A percentile compares a stretch with the other conserved stretches of the same genome.
These are phyloP conservation scores for Paramisgurnus dabryanus DNA, from an alignment of 2,113 vertebrate species.

Conservation along the genomic window DNA sequence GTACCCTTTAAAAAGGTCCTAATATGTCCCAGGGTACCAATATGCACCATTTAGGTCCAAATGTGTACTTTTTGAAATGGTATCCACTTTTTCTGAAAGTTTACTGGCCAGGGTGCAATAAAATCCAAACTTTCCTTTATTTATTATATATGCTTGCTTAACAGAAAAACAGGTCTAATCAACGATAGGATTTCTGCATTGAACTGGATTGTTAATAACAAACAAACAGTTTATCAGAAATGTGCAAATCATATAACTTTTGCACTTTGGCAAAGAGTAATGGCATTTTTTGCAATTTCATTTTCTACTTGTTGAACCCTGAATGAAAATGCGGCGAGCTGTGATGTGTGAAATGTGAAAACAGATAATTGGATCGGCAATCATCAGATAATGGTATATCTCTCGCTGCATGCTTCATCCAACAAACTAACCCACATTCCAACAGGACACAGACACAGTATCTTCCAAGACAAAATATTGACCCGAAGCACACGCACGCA, in stretches of 20 bases:
- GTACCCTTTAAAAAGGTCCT: too few species aligned
- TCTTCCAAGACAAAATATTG: background rate
- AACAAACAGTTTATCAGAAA: too few species aligned
- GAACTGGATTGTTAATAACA: too few species aligned
- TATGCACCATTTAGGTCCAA: too few species aligned
- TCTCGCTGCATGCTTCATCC: background rate
- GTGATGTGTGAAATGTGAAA: slow-evolving; percentile 19
- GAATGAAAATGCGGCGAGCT: background rate
- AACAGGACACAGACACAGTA: background rate
- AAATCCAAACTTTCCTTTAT: too few species aligned
- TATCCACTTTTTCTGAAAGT: too few species aligned
- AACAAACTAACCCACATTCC: slow-evolving; percentile 2
- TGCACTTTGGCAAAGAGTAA: background rate
- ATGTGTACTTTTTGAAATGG: too few species aligned
- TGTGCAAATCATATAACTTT: background rate
- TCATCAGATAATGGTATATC: background rate
- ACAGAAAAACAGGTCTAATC: too few species aligned
- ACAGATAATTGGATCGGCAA: slow-evolving; percentile 18
- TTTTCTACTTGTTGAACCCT: background rate
- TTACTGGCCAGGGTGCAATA: too few species aligned
- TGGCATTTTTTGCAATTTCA: background rate
- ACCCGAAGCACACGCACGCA: background rate
- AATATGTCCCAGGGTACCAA: too few species aligned
- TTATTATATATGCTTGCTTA: too few species aligned
- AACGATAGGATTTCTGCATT: too few species aligned